A percentile compares a stretch with the other conserved stretches of the same genome.
Conservation (phyloP, 2,888 invertebrate genomes). For the Pachycephus smyrnensis region DNA sequence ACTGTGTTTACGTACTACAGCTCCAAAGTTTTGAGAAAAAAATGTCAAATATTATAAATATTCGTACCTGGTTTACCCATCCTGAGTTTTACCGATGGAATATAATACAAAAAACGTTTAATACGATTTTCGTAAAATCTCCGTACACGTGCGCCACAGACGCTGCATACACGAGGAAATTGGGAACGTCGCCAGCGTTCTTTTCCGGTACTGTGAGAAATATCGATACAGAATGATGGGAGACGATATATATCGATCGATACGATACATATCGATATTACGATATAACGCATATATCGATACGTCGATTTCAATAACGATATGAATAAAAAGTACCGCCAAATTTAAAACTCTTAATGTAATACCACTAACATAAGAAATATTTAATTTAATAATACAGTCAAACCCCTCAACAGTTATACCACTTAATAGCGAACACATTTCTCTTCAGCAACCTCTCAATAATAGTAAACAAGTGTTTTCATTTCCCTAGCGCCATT, state of each 20-base stretch:
- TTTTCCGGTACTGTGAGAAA: background rate
- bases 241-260: background rate
- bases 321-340: background rate
- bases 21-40: constrained; percentile 3
- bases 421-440: too few relatives aligned
- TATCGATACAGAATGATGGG: background rate
- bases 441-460: too few relatives aligned
- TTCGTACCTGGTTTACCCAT: constrained; percentile 68
- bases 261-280: too few relatives aligned
- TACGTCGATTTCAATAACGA: background rate
- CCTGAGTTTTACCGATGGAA: constrained; percentile 13
- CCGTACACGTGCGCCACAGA: constrained; percentile 18
- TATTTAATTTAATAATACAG: too few relatives aligned
- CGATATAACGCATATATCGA: too few relatives aligned
- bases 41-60: background rate
- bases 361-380: too few relatives aligned
- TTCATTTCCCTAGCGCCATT: too few relatives aligned
- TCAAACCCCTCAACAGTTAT: too few relatives aligned
- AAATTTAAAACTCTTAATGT: background rate
- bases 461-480: too few relatives aligned
- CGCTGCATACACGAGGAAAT: constrained; percentile 10
- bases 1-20: background rate
- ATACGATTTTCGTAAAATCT: background rate
- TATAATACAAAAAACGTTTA: constrained; percentile 15
- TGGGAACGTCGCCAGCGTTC: background rate